phyloP scores from a whole-genome alignment of 2,888 invertebrate genomes.

The Leptarthrus brevirostris region DNA sequence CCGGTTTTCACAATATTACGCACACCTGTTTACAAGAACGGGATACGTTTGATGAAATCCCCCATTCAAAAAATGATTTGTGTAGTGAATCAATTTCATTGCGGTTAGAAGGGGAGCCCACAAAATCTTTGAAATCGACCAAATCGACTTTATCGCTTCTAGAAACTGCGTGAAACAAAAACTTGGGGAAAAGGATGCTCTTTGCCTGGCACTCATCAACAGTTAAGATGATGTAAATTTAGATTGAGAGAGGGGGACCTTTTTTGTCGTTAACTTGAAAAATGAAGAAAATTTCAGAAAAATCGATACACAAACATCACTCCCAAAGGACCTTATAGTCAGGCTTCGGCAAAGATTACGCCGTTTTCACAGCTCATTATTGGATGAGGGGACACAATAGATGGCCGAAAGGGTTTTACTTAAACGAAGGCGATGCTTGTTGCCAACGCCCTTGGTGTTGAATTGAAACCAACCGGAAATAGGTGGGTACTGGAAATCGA shows the following conservation, averaged over 20 bases:
- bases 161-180: not conserved
- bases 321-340: not conserved
- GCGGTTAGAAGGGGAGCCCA: constrained; percentile 4
- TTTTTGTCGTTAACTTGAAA: not conserved
- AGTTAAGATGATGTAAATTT: constrained; percentile 26
- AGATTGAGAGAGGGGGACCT: not conserved
- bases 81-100: constrained; percentile 2
- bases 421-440: not conserved
- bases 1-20: not conserved
- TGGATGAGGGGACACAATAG: constrained; percentile 27
- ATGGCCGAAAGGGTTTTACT: constrained; percentile 12
- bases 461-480: constrained; percentile 15
- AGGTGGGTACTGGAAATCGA: constrained; percentile 10
- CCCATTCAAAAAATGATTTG: not conserved
- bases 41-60: constrained; percentile 13
- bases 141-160: constrained; percentile 11
- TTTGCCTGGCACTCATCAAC: constrained; percentile 12
- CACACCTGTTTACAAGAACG: constrained; percentile 7
- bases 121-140: constrained; percentile 16
- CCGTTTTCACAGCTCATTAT: constrained; percentile 28
- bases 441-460: constrained; percentile 9
- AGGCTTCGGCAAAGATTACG: constrained; percentile 23
- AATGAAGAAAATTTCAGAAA: not conserved
- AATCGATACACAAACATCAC: constrained; percentile 18
- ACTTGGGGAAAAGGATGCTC: constrained; percentile 15